These are phyloP conservation scores for Ranitomeya variabilis DNA, from an alignment of 2,113 vertebrate species.

Conservation along the genomic window DNA sequence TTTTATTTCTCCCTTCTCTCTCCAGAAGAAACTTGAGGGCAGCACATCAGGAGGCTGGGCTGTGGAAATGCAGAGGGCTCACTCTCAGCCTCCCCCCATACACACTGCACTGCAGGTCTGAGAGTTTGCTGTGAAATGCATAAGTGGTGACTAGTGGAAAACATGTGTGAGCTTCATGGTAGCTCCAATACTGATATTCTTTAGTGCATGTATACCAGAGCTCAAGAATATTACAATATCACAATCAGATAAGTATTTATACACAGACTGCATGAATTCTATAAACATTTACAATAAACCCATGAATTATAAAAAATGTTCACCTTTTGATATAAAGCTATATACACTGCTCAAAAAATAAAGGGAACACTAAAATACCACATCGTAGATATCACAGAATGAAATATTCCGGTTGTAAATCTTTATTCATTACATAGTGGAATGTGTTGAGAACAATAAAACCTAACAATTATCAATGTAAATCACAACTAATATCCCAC, in stretches of 20 bases:
- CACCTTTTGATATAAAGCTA: too few relatives aligned
- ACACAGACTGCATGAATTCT: neutral
- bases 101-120: slow-evolving; percentile 74
- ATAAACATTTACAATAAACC: neutral
- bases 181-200: neutral
- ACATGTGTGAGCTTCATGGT: slow-evolving; percentile 62
- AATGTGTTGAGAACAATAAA: too few relatives aligned
- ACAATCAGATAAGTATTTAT: neutral
- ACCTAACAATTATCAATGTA: too few relatives aligned
- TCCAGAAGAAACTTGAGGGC: slow-evolving; percentile 45
- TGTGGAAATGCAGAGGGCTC: slow-evolving; percentile 48
- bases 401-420: too few relatives aligned
- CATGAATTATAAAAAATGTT: neutral
- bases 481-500: too few relatives aligned
- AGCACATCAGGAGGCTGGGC: slow-evolving; percentile 38
- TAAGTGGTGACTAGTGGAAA: slow-evolving; percentile 57
- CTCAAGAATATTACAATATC: neutral
- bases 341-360: too few relatives aligned
- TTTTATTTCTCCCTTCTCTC: slow-evolving; percentile 44
- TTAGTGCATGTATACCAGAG: neutral
- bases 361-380: too few relatives aligned
- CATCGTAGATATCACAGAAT: too few relatives aligned
- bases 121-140: slow-evolving; percentile 57
- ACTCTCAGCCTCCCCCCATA: slow-evolving; percentile 48
- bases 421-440: too few relatives aligned